Conservation (phyloP, 2,888 invertebrate genomes). For the Anthophora plumipes region DNA sequence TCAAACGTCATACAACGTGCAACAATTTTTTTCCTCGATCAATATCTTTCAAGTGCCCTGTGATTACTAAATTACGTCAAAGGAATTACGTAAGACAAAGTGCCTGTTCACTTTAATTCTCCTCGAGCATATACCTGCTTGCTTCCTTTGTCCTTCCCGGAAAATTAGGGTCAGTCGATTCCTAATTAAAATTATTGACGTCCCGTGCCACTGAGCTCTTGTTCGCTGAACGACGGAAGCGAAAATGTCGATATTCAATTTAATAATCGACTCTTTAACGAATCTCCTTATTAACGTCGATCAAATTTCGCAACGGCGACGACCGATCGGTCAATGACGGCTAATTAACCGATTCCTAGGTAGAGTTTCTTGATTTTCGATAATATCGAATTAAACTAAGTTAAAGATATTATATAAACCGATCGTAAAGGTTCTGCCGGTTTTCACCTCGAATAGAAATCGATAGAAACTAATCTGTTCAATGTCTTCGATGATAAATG, state of each 20-base stretch:
- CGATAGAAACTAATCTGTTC: conserved; percentile 16
- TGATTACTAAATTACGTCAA: not conserved
- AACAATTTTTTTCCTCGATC: too few species aligned
- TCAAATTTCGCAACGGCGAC: conserved; percentile 31
- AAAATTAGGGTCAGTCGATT: conserved; percentile 56
- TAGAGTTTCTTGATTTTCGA: conserved; percentile 1
- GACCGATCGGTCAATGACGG: not conserved
- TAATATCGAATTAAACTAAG: conserved; percentile 3
- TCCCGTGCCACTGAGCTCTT: conserved; percentile 28
- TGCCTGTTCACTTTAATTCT: not conserved
- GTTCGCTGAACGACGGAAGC: not conserved
- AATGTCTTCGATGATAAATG: not conserved
- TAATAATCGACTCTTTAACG: conserved; percentile 53
- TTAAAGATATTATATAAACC: conserved; percentile 1
- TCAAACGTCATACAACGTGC: too few species aligned
- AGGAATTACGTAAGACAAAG: not conserved
- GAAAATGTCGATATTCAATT: conserved; percentile 59
- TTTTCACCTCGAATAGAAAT: conserved; percentile 6
- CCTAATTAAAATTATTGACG: conserved; percentile 59
- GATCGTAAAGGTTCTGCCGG: not conserved
- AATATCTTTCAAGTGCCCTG: too few species aligned
- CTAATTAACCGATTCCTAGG: conserved; percentile 21
- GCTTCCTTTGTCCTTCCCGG: conserved; percentile 14
- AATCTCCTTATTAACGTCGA: conserved; percentile 29
- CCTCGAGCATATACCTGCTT: conserved; percentile 5